phyloP scores from a whole-genome alignment of 2,113 vertebrate genomes.

The Dasyprocta punctata region DNA sequence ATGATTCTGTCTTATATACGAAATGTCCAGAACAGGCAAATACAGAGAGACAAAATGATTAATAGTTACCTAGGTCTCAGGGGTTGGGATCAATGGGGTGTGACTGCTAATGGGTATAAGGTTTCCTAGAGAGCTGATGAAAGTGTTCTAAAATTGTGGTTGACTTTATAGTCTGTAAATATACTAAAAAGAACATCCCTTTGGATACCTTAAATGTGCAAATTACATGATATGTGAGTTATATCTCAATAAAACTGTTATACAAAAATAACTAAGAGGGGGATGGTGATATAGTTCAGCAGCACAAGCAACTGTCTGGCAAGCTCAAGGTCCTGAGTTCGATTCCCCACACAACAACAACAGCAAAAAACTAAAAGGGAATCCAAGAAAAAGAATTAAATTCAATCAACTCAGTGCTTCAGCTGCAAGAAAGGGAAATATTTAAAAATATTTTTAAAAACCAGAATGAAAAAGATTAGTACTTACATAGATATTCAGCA shows the following conservation, averaged over 20 bases:
- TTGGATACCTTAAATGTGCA: neutral
- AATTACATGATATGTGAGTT: neutral
- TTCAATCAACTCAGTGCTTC: neutral
- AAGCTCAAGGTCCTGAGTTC: too few relatives aligned
- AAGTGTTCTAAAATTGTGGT: slow-evolving; percentile 16
- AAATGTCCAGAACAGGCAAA: neutral
- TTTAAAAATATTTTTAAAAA: neutral
- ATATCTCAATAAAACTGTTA: neutral
- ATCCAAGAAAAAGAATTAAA: neutral
- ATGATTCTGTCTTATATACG: neutral
- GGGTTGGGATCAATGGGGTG: neutral
- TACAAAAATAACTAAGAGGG: neutral
- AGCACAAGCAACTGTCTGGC: too few relatives aligned
- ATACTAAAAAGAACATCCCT: neutral
- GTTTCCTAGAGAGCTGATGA: slow-evolving; percentile 23
- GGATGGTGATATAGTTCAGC: too few relatives aligned
- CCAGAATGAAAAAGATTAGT: neutral
- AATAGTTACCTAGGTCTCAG: neutral
- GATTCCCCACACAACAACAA: too few relatives aligned
- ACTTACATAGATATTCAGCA: neutral
- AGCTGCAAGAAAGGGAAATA: neutral
- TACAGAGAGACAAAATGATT: neutral
- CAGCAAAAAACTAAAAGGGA: neutral
- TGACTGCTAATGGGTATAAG: neutral
- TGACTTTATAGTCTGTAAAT: neutral